A percentile compares a stretch with the other conserved stretches of the same genome.
Evolutionary conservation across 2,113 vertebrate species (phyloP).

Genomic region (Macaca mulatta): DNA sequence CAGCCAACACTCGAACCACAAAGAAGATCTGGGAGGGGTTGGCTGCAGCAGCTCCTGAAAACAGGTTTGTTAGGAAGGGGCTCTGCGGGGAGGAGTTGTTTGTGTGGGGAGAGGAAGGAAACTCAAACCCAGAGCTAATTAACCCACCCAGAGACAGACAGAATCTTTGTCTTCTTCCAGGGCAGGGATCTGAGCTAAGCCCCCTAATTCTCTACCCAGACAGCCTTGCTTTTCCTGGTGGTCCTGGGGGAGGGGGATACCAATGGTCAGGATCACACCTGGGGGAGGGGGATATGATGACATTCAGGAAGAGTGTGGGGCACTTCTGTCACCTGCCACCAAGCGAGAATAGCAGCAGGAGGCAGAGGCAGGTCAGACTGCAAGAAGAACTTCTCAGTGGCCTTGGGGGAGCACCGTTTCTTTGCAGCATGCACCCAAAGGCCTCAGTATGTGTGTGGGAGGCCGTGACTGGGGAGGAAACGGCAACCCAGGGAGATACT

Average conservation of each 20-base stretch:
- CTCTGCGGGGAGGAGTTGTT: not conserved
- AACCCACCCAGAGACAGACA: slow-evolving; percentile 46
- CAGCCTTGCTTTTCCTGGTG: slow-evolving; percentile 47
- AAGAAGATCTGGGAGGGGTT: slow-evolving; percentile 34
- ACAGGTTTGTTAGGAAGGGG: slow-evolving; percentile 71
- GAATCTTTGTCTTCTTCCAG: slow-evolving; percentile 58
- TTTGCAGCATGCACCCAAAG: not conserved
- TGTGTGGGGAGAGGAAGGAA: slow-evolving; percentile 47
- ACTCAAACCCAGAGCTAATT: slow-evolving; percentile 68
- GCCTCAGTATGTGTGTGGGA: not conserved
- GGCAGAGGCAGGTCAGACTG: not conserved
- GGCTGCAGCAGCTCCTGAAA: slow-evolving; percentile 36
- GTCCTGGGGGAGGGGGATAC: not conserved
- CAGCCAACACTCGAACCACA: slow-evolving; percentile 16
- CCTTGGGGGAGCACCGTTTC: not conserved
- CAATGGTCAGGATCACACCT: slow-evolving; percentile 26
- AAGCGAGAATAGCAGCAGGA: not conserved
- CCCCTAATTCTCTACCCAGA: slow-evolving; percentile 63
- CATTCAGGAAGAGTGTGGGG: not conserved
- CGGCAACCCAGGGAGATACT: not conserved
- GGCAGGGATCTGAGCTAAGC: slow-evolving; percentile 64
- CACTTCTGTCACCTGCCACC: not conserved
- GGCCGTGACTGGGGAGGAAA: not conserved
- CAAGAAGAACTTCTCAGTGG: not conserved
- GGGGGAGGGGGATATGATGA: not conserved